Percentiles rank a stretch among this genome's conserved stretches.
Conservation (phyloP, 2,797 vertebrate genomes). For the Trichosurus vulpecula region DNA sequence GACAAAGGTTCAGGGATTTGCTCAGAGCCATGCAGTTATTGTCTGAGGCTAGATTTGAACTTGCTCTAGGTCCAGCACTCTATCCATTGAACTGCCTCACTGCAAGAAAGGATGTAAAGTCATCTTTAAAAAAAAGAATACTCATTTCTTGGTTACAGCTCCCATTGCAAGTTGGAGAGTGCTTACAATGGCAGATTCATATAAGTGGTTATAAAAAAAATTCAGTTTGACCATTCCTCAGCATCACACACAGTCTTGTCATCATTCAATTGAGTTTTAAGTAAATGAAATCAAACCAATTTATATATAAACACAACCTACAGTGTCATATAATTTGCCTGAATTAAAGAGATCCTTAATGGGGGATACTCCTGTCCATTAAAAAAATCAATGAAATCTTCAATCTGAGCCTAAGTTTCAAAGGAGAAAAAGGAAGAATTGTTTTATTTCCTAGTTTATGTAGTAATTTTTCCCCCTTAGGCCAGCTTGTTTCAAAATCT, state of each 20-base stretch:
- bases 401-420: slow-evolving; percentile 73
- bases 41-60: background rate
- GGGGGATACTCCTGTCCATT: slow-evolving; percentile 62
- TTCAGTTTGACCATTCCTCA: slow-evolving; percentile 36
- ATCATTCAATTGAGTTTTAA: slow-evolving; percentile 37
- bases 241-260: background rate
- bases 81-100: background rate
- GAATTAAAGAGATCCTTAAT: slow-evolving; percentile 73
- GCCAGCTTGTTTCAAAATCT: slow-evolving; percentile 70
- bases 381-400: slow-evolving; percentile 79
- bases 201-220: slow-evolving; percentile 41
- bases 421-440: slow-evolving; percentile 75
- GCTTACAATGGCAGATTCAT: background rate
- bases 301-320: slow-evolving; percentile 16
- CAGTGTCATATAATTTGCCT: slow-evolving; percentile 78
- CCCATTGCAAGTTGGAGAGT: background rate
- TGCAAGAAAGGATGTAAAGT: background rate
- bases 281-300: slow-evolving; percentile 18
- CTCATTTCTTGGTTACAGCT: slow-evolving; percentile 36
- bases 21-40: background rate
- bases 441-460: slow-evolving; percentile 31
- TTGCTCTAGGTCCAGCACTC: background rate
- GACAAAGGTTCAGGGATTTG: background rate
- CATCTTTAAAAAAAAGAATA: slow-evolving; percentile 19
- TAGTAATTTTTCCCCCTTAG: slow-evolving; percentile 67